A percentile compares a stretch with the other conserved stretches of the same genome.
Conservation (phyloP, 2,797 vertebrate genomes). For the Sibirionetta formosa region DNA sequence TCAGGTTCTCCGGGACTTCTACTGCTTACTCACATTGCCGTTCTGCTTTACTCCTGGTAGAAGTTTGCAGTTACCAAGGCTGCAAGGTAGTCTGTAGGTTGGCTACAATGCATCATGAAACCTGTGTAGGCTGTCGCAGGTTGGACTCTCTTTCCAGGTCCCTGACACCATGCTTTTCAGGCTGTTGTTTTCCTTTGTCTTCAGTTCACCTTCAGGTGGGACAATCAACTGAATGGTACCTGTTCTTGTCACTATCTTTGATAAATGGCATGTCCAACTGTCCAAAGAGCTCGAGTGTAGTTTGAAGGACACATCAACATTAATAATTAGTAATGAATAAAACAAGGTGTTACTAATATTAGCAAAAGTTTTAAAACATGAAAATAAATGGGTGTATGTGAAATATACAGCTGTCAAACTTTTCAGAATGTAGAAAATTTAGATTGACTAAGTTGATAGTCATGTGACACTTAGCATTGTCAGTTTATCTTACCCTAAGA, state of each 20-base stretch:
- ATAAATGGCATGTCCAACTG: fast-evolving
- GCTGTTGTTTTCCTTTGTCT: background rate
- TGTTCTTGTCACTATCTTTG: background rate
- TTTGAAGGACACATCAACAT: background rate
- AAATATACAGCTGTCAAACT: background rate
- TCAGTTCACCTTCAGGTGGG: background rate
- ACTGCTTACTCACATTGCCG: background rate
- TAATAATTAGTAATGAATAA: background rate
- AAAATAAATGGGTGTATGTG: background rate
- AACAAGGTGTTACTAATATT: background rate
- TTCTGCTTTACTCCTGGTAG: background rate
- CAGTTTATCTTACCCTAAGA: background rate
- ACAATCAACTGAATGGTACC: background rate
- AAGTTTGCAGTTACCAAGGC: conserved; percentile 16
- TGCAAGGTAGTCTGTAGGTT: background rate
- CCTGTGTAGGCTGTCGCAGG: background rate
- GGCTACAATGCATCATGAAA: background rate
- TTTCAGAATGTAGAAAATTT: background rate
- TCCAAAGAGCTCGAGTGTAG: background rate
- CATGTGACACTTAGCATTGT: background rate
- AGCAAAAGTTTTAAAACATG: background rate
- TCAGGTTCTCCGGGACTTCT: background rate
- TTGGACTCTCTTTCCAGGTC: background rate
- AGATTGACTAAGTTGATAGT: background rate
- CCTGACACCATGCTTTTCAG: background rate